Evolutionary conservation across 64 coral and sea anemone genomes (phyloP).

Genomic region (Acropora tenuis): DNA sequence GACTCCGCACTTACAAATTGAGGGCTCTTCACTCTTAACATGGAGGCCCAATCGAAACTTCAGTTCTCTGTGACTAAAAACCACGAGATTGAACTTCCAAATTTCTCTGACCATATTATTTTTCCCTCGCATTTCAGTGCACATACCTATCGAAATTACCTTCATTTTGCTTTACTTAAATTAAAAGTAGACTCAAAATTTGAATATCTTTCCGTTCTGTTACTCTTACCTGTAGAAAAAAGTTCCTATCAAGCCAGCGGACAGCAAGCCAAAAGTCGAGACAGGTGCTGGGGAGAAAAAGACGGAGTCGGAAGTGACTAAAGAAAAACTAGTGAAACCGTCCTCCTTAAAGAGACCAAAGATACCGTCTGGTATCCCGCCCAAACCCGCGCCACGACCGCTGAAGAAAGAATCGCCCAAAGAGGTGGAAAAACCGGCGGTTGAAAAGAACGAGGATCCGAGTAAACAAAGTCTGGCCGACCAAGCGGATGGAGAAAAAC

Average conservation of each 20-base stretch:
- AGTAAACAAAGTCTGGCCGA: neutral
- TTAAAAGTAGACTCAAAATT: neutral
- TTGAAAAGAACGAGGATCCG: slow-evolving; percentile 4
- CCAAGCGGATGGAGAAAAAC: neutral
- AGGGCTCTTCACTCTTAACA: too few species aligned
- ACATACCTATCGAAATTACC: neutral
- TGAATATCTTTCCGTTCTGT: neutral
- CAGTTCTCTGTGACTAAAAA: too few species aligned
- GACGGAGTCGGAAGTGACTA: slow-evolving; percentile 4
- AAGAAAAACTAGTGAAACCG: slow-evolving; percentile 57
- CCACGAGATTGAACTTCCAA: neutral
- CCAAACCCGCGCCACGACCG: slow-evolving; percentile 39
- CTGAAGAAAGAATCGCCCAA: neutral
- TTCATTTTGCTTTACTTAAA: neutral
- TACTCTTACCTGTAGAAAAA: slow-evolving; percentile 10
- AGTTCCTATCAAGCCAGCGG: neutral
- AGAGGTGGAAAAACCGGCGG: neutral
- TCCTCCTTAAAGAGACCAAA: slow-evolving; percentile 51
- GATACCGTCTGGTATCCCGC: slow-evolving; percentile 8
- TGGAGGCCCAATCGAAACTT: too few species aligned
- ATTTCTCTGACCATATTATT: neutral
- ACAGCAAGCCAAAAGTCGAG: neutral
- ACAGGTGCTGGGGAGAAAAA: neutral
- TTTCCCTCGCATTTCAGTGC: neutral
- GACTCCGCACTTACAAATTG: too few species aligned